Evolutionary conservation across 30 jellyfish, hydroid and myxozoan species (phyloP).

Genomic region (Turritopsis rubra): DNA sequence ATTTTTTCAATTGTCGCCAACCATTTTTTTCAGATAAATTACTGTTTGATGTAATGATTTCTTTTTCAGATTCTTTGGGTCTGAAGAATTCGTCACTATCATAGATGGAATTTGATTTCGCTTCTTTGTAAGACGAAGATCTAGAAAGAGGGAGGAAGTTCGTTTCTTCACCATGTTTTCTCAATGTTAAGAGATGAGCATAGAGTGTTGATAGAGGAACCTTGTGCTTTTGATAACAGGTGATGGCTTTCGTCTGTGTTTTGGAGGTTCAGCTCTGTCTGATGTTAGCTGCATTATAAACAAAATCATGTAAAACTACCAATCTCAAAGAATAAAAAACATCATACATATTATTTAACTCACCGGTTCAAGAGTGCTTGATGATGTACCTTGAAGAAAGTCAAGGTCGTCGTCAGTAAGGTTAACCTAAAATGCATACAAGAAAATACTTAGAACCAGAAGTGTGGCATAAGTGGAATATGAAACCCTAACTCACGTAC

Average conservation of each 20-base stretch:
- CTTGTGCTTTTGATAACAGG: background rate
- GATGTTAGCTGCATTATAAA: background rate
- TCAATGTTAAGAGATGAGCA: too few relatives aligned
- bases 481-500: background rate
- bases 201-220: background rate
- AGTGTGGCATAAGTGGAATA: background rate
- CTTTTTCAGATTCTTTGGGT: background rate
- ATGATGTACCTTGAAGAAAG: background rate
- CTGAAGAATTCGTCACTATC: background rate
- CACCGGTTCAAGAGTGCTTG: background rate
- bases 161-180: too few relatives aligned
- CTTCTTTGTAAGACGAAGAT: background rate
- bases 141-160: background rate
- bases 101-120: background rate
- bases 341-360: background rate
- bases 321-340: too few relatives aligned
- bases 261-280: background rate
- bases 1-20: background rate
- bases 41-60: background rate
- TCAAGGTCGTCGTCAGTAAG: slow-evolving; percentile 13
- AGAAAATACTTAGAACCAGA: too few relatives aligned
- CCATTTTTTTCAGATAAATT: background rate
- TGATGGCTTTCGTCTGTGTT: background rate
- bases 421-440: background rate
- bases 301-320: background rate